phyloP scores from a whole-genome alignment of 2,113 vertebrate genomes.

The Malurus cyaneus region DNA sequence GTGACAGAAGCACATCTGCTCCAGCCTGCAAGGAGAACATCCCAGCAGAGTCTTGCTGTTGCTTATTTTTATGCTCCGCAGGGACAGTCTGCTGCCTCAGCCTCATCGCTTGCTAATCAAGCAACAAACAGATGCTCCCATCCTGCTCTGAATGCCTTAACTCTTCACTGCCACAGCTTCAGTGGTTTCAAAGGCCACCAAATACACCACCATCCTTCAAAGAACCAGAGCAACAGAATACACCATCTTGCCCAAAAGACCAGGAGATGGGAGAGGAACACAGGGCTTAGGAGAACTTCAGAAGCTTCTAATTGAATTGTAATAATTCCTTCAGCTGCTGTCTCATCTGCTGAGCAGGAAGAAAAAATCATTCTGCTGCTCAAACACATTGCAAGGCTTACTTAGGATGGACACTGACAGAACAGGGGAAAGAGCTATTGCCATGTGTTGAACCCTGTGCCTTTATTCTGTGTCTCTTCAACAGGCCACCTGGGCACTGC shows the following conservation, averaged over 20 bases:
- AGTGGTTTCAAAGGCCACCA: slow-evolving; percentile 10
- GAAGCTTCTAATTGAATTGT: not conserved
- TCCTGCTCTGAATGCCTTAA: slow-evolving; percentile 39
- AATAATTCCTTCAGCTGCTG: not conserved
- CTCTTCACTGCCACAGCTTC: not conserved
- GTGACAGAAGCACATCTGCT: not conserved
- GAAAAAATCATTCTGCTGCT: not conserved
- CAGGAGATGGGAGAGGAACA: not conserved
- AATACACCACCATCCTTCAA: not conserved
- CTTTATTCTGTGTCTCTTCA: not conserved
- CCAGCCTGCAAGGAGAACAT: slow-evolving; percentile 26
- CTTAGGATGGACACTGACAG: not conserved
- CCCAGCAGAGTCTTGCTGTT: slow-evolving; percentile 41
- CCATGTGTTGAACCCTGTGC: not conserved
- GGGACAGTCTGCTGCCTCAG: slow-evolving; percentile 50
- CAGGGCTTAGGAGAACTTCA: not conserved
- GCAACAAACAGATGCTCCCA: slow-evolving; percentile 54
- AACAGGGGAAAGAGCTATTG: not conserved
- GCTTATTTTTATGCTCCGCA: slow-evolving; percentile 48
- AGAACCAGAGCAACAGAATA: not conserved
- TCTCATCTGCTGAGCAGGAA: not conserved
- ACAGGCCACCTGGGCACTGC: slow-evolving; percentile 86
- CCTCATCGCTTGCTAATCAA: slow-evolving; percentile 63
- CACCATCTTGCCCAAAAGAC: not conserved
- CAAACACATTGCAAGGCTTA: not conserved